Evolutionary conservation across 2,888 invertebrate species (phyloP), one percentile per base, ranked within the genome.

Genomic region (Oscheius sp.): DNA sequence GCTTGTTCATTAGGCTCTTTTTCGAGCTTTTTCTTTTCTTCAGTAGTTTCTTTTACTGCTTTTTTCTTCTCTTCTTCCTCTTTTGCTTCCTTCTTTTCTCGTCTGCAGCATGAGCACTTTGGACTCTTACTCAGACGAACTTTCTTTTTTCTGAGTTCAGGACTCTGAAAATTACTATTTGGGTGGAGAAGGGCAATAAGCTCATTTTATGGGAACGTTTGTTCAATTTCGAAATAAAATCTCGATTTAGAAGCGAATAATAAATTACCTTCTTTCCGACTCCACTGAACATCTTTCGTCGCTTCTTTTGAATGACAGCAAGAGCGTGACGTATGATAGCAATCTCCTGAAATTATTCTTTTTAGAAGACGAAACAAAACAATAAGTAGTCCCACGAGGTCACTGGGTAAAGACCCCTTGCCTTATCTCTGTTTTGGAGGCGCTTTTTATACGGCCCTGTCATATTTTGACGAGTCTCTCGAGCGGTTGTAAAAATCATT

Each of bases 301-400:
- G n/a, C 20, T 55, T 55, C 55, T 55, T 55, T 29, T 61, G 61
- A 20, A 61, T 42, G 10, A 61, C 45, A 15, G 61, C n/a, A 10
- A 42, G 45, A 61, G 45, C 45, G 45, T 45, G 45, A 4, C 45
- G 45, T 42, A 42, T 42, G 31, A 61, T 61, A 31, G 61, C 61
- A 17, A 45, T 45, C 45, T 61, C 61, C 61, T 61, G 45, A n/a
- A 61, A 61, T 33, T n/a, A 42, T n/a, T n/a, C n/a, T n/a, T n/a
- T n/a, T n/a, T n/a, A n/a, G n/a, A n/a, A n/a, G n/a, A n/a, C n/a
- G n/a, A n/a, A n/a, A n/a, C n/a, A n/a, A n/a, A n/a, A n/a, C n/a
- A n/a, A n/a, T n/a, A n/a, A n/a, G n/a, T n/a, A n/a, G n/a, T n/a
- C n/a, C n/a, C 25, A 20, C 4, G 23, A 48, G 25, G 12, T 12